Percentiles rank a stretch among this genome's conserved stretches.
Conservation (phyloP, 2,113 vertebrate genomes). For the Dicaeum eximium region DNA sequence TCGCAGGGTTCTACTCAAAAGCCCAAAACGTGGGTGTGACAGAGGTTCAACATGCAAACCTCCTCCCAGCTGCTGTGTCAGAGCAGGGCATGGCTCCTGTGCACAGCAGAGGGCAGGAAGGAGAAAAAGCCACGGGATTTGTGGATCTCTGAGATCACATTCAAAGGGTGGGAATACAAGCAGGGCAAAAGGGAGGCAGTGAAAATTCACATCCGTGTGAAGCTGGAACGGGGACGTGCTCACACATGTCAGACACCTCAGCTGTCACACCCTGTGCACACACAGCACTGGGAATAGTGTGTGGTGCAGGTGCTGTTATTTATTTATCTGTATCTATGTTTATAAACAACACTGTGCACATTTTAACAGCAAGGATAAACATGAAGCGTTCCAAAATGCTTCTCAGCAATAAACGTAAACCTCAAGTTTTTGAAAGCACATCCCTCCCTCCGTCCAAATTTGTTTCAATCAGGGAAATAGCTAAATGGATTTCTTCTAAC, state of each 20-base stretch:
- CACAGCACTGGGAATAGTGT: not conserved
- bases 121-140: rapidly evolving
- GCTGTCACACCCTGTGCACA: not conserved
- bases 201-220: conserved; percentile 4
- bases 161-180: not conserved
- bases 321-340: not conserved
- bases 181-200: not conserved
- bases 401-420: not conserved
- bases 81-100: not conserved
- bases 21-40: not conserved
- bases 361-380: not conserved
- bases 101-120: not conserved
- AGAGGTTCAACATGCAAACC: not conserved
- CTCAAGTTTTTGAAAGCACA: not conserved
- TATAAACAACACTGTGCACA: not conserved
- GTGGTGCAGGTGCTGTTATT: not conserved
- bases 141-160: not conserved
- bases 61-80: not conserved
- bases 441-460: not conserved
- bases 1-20: no score
- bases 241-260: not conserved
- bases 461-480: not conserved
- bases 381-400: not conserved
- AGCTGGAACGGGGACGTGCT: not conserved
- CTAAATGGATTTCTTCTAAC: conserved; percentile 15